Base-by-base conservation (phyloP, 30 jellyfish, hydroid and myxozoan species). In the Pelagia noctiluca region DNA sequence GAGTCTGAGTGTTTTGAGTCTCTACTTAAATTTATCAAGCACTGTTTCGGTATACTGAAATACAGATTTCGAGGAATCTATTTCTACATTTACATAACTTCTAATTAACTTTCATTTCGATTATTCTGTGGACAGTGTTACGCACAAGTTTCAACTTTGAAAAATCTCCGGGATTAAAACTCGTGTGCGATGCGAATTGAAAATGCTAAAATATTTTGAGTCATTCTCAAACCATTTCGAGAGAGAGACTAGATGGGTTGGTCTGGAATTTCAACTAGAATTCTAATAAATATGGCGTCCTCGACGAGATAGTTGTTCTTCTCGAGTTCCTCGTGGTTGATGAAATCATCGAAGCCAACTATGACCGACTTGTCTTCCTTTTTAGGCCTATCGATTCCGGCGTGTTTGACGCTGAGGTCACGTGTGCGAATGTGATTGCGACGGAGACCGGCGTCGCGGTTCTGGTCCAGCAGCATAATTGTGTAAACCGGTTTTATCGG, bases 401-500 rank as follows among this genome's bases (percentile, higher is more conserved):
- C 83, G 61, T 82, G 97, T 76, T 94, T 94, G 33, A 78, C 78
- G 37, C 97, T 80, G 35, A 94, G 75, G 60, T 94, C 99, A 16
- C 99, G 96, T 18, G 90, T 92, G 12, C 99, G 96, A 10, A 87
- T 85, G 68, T 82, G 95, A 42, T 94, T 96, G 34, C 78, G 90
- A 4, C 99, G 85, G 37, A 61, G 88, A 32, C 71, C 37, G n/a
- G 95, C 81, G 54, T 94, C 97, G 4, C 88, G 80, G 10, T 86
- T 90, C 68, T 94, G 99, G 80, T 88, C 96, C 35, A 87, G 74
- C 22, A 94, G 91, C 83, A 82, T 49, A 54, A 94, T 88, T 10
- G 97, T 94, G 88, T 94, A 94, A 68, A 96, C 79, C 42, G 99
- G 99, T 52, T 80, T 83, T 36, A 94, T 83, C 25, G 99, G 99